Evolutionary conservation across 1,140 invertebrate genomes (phyloP), one percentile per base, ranked within the genome.

Genomic region (Fopius arisanus): DNA sequence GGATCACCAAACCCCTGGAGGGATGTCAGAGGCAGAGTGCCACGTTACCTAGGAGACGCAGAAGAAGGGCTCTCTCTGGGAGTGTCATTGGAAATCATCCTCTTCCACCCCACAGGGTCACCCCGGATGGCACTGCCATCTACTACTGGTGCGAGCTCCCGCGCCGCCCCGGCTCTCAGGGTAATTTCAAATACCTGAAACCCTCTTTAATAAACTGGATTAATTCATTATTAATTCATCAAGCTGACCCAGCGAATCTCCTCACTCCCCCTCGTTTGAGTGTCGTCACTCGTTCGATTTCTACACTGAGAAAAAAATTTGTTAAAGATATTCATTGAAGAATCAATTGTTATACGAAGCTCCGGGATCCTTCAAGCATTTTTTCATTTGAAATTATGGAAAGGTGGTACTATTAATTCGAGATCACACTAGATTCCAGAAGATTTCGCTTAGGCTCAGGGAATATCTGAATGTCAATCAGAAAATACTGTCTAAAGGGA

Each of bases 71-170:
- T 5, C 78, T 82, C 16, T 86, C 85, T 3, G 79, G 86, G 12
- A 84, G 84, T 67, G 71, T 86, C 21, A 78, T 80, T 66, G 83
- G 83, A 33, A 83, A 78, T 72, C 85, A 84, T 73, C 85, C 89
- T 21, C 80, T 90, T 76, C 92, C 93, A 48, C 93, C 93, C n/a
- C 92, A 92, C 79, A 90, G 93, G 40, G 90, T 92, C 77, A 94
- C 93, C 40, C 92, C 93, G 28, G 93, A 95, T 88, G 93, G 93
- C 77, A 95, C 94, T 28, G 91, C 92, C 78, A 93, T 95, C 85
- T 94, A 93, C 90, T 95, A 94, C 87, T 94, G 93, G 93, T 95
- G 94, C 88, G 94, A 95, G 82, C 84, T 88, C 78, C 87, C 87
- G 78, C 84, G 84, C 80, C 85, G 86, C 80, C 86, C 85, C 85